phyloP scores from a whole-genome alignment of 1,140 invertebrate genomes.

The Heliconius himera region DNA sequence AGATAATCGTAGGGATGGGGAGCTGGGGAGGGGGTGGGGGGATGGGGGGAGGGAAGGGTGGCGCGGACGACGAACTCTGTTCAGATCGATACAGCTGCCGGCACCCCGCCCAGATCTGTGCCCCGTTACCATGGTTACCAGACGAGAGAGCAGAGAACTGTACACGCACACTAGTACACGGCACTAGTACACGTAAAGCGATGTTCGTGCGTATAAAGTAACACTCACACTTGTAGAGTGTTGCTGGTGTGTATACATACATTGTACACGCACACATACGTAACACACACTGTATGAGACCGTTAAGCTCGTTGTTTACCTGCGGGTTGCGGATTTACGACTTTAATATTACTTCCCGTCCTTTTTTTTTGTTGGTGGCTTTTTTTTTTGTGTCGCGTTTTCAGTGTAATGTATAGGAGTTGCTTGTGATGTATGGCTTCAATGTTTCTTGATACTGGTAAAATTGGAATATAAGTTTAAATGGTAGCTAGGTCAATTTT shows the following conservation, averaged over 20 bases:
- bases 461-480: background rate
- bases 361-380: background rate
- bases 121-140: constrained; percentile 40
- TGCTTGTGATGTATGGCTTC: background rate
- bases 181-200: background rate
- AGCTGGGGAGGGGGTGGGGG: background rate
- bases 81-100: constrained; percentile 77
- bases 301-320: constrained; percentile 14
- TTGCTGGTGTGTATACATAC: background rate
- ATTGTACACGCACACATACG: background rate
- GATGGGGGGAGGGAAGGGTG: constrained; percentile 31
- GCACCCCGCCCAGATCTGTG: constrained; percentile 52
- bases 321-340: constrained; percentile 12
- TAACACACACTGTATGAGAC: background rate
- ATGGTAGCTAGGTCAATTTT: background rate
- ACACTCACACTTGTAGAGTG: background rate
- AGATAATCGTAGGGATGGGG: constrained; percentile 24
- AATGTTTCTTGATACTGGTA: background rate
- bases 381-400: background rate
- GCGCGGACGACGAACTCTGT: constrained; percentile 68
- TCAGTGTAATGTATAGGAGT: background rate
- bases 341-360: constrained; percentile 3
- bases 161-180: constrained; percentile 21
- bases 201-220: background rate
- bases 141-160: constrained; percentile 21